phyloP scores from a whole-genome alignment of 2,113 vertebrate species.

The Peucedramus taeniatus region DNA sequence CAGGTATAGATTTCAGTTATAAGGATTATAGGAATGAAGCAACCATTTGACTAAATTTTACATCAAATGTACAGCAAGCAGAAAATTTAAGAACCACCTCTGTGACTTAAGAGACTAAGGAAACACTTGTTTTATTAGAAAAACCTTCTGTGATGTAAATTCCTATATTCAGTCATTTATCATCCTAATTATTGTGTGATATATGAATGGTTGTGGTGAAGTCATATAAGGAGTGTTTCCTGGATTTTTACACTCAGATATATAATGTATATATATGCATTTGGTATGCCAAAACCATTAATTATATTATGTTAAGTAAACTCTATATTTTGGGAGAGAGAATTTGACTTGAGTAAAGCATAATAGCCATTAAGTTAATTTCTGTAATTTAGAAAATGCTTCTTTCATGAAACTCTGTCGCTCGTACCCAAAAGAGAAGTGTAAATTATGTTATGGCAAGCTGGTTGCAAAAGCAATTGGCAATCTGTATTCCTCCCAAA shows the following conservation, averaged over 20 bases:
- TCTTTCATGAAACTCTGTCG: neutral
- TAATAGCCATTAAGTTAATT: neutral
- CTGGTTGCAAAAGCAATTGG: neutral
- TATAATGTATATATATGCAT: neutral
- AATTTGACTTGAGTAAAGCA: neutral
- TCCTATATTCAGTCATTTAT: neutral
- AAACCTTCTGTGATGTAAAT: neutral
- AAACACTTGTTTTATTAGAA: neutral
- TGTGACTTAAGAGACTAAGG: neutral
- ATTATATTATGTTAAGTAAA: neutral
- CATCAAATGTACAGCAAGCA: neutral
- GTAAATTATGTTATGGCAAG: neutral
- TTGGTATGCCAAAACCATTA: neutral
- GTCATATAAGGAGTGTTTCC: neutral
- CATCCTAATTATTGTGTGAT: neutral
- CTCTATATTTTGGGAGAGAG: neutral
- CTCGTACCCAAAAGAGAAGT: neutral
- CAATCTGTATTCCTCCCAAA: neutral
- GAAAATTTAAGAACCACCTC: neutral
- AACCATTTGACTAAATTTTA: neutral
- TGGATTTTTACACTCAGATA: neutral
- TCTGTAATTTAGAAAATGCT: neutral
- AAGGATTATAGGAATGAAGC: neutral
- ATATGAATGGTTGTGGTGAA: neutral
- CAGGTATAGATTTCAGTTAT: neutral